Percentiles rank a stretch among this genome's conserved stretches.
These are phyloP conservation scores for Pterois miles DNA, from an alignment of 2,797 vertebrate genomes.

Conservation along the genomic window DNA sequence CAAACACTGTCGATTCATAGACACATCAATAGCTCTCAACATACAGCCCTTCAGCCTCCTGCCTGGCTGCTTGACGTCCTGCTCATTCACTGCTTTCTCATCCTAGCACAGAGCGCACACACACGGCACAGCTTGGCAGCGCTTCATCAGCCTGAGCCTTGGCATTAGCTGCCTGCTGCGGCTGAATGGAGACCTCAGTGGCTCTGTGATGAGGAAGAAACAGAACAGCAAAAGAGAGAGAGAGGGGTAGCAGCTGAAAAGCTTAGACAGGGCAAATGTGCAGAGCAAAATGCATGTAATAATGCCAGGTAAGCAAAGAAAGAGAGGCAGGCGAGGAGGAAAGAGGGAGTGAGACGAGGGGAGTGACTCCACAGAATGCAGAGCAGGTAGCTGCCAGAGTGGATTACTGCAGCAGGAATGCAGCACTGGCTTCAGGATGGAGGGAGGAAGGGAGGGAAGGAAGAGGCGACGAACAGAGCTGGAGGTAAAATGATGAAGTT, in stretches of 20 bases:
- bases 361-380: slow-evolving; percentile 67
- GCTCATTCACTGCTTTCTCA: slow-evolving; percentile 50
- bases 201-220: slow-evolving; percentile 38
- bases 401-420: slow-evolving; percentile 79
- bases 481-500: slow-evolving; percentile 36
- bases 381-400: slow-evolving; percentile 68
- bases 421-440: slow-evolving; percentile 60
- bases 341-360: not conserved
- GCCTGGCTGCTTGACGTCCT: slow-evolving; percentile 40
- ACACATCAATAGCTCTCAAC: slow-evolving; percentile 52
- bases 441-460: slow-evolving; percentile 12
- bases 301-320: slow-evolving; percentile 28
- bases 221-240: not conserved
- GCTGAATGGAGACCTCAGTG: slow-evolving; percentile 65
- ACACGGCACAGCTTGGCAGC: slow-evolving; percentile 42
- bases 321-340: not conserved
- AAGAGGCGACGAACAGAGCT: slow-evolving; percentile 15
- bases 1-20: slow-evolving; percentile 15
- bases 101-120: slow-evolving; percentile 17
- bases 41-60: slow-evolving; percentile 44
- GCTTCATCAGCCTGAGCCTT: slow-evolving; percentile 60
- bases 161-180: slow-evolving; percentile 61
- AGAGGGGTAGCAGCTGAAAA: not conserved
- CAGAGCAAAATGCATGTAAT: slow-evolving; percentile 19
- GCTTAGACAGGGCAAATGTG: not conserved